Conservation (phyloP, 2,113 vertebrate genomes). For the Beaufortia kweichowensis region DNA sequence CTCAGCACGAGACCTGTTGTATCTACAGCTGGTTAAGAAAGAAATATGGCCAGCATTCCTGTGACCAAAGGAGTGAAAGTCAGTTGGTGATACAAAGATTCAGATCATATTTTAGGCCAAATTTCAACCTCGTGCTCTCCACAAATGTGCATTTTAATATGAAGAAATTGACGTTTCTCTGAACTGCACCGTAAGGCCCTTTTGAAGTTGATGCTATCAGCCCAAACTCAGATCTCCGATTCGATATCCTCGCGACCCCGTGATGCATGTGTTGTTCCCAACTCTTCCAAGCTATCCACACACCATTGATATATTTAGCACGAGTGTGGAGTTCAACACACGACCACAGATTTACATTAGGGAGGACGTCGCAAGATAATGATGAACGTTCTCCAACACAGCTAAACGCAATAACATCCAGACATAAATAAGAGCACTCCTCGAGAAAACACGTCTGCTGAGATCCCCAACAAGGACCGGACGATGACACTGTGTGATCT, state of each 20-base stretch:
- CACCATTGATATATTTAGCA: slow-evolving; percentile 37
- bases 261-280: slow-evolving; percentile 37
- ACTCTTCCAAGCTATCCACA: slow-evolving; percentile 10
- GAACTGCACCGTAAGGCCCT: not conserved
- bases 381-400: slow-evolving; percentile 26
- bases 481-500: slow-evolving; percentile 35
- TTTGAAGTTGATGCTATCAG: slow-evolving; percentile 32
- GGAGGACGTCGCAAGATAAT: slow-evolving; percentile 37
- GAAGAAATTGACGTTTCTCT: not conserved
- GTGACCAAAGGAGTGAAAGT: not conserved
- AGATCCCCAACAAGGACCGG: slow-evolving; percentile 12
- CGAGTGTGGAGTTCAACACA: slow-evolving; percentile 20
- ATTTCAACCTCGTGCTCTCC: not conserved
- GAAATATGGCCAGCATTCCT: not conserved
- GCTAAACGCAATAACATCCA: slow-evolving; percentile 29
- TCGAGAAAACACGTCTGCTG: not conserved
- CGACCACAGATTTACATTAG: slow-evolving; percentile 21
- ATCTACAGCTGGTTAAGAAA: slow-evolving; percentile 1
- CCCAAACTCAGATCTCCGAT: not conserved
- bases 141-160: slow-evolving; percentile 22
- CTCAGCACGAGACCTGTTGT: not conserved
- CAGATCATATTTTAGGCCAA: slow-evolving; percentile 6
- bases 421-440: slow-evolving; percentile 34
- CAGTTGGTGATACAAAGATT: not conserved
- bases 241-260: not conserved